Evolutionary conservation across 2,797 vertebrate genomes (phyloP), one percentile per base, ranked within the genome.

Genomic region (Poecilia gillii): DNA sequence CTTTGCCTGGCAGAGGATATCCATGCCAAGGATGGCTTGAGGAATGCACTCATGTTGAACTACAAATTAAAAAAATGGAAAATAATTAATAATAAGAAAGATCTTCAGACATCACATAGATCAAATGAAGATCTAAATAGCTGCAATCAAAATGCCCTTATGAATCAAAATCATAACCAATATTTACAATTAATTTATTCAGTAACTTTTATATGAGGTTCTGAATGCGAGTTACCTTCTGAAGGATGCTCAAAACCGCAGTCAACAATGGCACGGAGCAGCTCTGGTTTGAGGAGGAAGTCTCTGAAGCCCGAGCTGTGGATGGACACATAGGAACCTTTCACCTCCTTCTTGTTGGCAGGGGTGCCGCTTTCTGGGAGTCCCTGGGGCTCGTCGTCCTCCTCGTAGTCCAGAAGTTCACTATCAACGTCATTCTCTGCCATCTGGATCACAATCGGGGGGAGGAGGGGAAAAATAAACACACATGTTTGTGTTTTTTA

Each of bases 231-330:
- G 85, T 47, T 81, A 97, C 97, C 97, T 96, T 98, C 97, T 62
- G 97, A 98, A 0, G 97, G 97, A 89, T 97, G 97, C 80, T 97
- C 97, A 89, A 98, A 97, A 36, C 97, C 97, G 81, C 97, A 97
- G 95, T 97, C 97, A 0, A 97, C 97, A 13, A 97, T 97, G 77
- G 97, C 96, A 13, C 97, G 94, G 13, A 97, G 96, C 6, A 98
- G 94, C 89, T 98, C 97, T 0, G 97, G 97, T 90, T 98, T 98
- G 68, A 98, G 94, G 79, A 98, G 92, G 84, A 98, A 98, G 90
- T 98, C 97, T 78, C 97, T 93, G 90, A 98, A 98, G 51, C 97
- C 97, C 0, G 97, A 98, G 92, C 97, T 98, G 94, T 98, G 97
- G 88, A 98, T 98, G 86, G 97, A 98, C 36, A 98, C 97, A 0